Evolutionary conservation across 2,888 invertebrate species (phyloP).

Genomic region (Idaea aversata): DNA sequence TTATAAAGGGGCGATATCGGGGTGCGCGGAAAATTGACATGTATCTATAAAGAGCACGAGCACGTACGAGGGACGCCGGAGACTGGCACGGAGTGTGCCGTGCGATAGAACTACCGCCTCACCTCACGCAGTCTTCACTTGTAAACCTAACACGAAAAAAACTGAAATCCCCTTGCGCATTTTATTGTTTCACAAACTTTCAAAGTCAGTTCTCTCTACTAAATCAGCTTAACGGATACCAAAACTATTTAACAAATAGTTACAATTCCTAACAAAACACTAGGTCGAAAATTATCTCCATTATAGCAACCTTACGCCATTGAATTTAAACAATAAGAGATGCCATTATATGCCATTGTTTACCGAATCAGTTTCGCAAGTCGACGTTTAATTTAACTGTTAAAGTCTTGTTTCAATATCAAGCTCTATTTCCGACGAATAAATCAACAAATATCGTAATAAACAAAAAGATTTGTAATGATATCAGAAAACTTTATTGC

Average conservation of each 20-base stretch:
- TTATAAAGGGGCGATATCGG: slow-evolving; percentile 33
- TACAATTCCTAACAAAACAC: not conserved
- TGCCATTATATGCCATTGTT: slow-evolving; percentile 70
- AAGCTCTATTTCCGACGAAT: slow-evolving; percentile 6
- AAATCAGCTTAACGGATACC: not conserved
- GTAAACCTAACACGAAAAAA: slow-evolving; percentile 51
- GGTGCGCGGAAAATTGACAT: slow-evolving; percentile 41
- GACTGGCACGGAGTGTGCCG: slow-evolving; percentile 67
- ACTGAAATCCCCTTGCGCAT: slow-evolving; percentile 27
- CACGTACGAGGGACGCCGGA: slow-evolving; percentile 56
- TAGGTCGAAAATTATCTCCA: slow-evolving; percentile 2
- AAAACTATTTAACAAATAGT: not conserved
- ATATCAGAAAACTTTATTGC: slow-evolving; percentile 10
- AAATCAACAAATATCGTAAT: not conserved
- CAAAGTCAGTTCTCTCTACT: not conserved
- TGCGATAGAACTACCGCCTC: slow-evolving; percentile 43
- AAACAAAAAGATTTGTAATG: not conserved
- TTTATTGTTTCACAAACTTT: slow-evolving; percentile 5
- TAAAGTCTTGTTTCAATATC: slow-evolving; percentile 32
- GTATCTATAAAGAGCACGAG: slow-evolving; percentile 55
- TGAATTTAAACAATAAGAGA: slow-evolving; percentile 60
- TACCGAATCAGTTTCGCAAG: slow-evolving; percentile 60
- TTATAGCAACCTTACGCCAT: slow-evolving; percentile 50
- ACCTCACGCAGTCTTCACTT: slow-evolving; percentile 59
- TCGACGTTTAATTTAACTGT: slow-evolving; percentile 47